Evolutionary conservation across 2,888 invertebrate species (phyloP), one percentile per base, ranked within the genome.

Genomic region (Agonopterix arenella): DNA sequence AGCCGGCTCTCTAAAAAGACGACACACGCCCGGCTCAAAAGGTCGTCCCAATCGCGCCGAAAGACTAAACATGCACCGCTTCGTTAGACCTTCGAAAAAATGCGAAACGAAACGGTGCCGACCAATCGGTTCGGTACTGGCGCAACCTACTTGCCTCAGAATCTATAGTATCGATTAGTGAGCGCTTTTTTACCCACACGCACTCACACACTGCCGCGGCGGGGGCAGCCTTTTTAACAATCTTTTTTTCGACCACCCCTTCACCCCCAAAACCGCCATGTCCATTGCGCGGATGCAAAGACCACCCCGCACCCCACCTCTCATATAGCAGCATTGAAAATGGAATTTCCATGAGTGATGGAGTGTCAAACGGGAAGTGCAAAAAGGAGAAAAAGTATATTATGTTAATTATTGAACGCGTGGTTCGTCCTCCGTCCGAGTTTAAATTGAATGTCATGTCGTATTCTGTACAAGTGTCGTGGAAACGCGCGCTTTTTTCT

Each of bases 311-410:
- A 54, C 74, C 76, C 79, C 81, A 65, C 76, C 80, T 76, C 81
- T 78, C 80, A 76, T 78, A 81, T 77, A 80, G 75, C 84, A 82
- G 83, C 86, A 86, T 86, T 86, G 85, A 88, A 88, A 89, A 88
- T 88, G 89, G 89, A 88, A 88, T 89, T 89, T 89, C 88, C 89
- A 84, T 89, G 89, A 89, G 85, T 89, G 89, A 89, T 89, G 89
- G 88, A 89, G 88, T 89, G 89, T 88, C 89, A 89, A 88, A 88
- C 86, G 85, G 78, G 80, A 85, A 82, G 80, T 81, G 83, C 76
- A 84, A 88, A 88, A 88, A 85, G 81, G 82, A 88, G 85, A 83
- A 88, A 89, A 88, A 84, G 82, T 79, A 81, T 80, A 88, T 89
- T 88, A 89, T 89, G 88, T 88, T 89, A 89, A 89, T 88, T 88